These are phyloP conservation scores for Sitta carolinensis DNA, from an alignment of 2,797 vertebrate species.

Conservation along the genomic window DNA sequence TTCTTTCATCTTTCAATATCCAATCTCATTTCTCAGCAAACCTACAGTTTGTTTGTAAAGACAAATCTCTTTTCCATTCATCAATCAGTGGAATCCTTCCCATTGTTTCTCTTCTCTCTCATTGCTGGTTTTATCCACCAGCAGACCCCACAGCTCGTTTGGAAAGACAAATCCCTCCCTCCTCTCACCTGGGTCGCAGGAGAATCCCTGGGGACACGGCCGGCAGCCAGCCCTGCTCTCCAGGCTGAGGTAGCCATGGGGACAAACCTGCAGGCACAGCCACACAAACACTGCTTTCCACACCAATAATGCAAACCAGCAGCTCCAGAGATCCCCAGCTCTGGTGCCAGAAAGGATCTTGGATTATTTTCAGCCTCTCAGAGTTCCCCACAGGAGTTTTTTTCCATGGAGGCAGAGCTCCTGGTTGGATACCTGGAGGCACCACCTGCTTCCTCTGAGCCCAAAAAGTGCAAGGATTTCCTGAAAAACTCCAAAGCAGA, in stretches of 20 bases:
- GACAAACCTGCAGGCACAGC: constrained; percentile 76
- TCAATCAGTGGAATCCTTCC: too few relatives aligned
- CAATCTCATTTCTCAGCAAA: too few relatives aligned
- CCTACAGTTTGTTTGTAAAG: too few relatives aligned
- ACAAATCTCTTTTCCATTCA: too few relatives aligned
- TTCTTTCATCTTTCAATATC: too few relatives aligned
- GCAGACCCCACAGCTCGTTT: too few relatives aligned
- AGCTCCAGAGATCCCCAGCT: background rate
- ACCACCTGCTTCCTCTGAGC: background rate
- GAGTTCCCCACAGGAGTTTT: background rate
- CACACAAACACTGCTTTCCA: accelerated
- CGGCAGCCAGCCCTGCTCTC: constrained; percentile 81
- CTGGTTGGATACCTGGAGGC: background rate
- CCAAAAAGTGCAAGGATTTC: background rate
- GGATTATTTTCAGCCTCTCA: background rate
- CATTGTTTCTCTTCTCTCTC: too few relatives aligned
- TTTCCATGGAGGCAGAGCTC: background rate
- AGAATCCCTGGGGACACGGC: constrained; percentile 82
- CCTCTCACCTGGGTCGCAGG: constrained; percentile 68
- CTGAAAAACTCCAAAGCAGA: background rate
- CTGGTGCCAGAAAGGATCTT: background rate
- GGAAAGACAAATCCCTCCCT: too few relatives aligned
- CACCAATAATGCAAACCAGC: background rate
- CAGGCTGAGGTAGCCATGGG: constrained; percentile 80
- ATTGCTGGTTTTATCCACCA: too few relatives aligned